These are phyloP conservation scores for Saguinus imperator DNA, from an alignment of 2,113 vertebrate species.

Conservation along the genomic window DNA sequence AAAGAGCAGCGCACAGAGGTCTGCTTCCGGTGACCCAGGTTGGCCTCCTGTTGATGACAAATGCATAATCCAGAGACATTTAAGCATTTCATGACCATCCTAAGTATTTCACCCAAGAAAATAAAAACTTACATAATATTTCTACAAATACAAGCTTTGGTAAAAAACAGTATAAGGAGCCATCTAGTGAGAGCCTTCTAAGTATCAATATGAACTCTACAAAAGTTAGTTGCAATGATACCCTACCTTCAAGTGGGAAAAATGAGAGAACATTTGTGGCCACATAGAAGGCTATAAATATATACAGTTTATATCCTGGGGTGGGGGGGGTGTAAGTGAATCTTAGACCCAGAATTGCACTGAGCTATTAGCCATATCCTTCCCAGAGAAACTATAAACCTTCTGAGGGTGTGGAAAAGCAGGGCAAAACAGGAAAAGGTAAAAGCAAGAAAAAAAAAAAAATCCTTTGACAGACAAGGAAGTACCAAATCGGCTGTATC, in stretches of 20 bases:
- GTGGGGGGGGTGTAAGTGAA: not conserved
- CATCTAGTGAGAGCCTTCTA: not conserved
- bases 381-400: not conserved
- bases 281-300: not conserved
- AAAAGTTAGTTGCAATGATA: not conserved
- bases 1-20: too few species aligned
- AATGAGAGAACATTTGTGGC: not conserved
- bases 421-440: not conserved
- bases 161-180: not conserved
- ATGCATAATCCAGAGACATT: too few species aligned
- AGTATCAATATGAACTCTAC: not conserved
- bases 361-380: not conserved
- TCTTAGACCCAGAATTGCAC: not conserved
- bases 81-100: not conserved
- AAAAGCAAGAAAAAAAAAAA: not conserved
- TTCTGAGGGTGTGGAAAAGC: not conserved
- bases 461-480: too few species aligned
- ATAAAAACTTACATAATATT: not conserved
- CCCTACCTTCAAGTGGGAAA: not conserved
- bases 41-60: not conserved
- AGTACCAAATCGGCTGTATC: not conserved
- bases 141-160: not conserved
- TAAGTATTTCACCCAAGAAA: not conserved
- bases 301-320: not conserved
- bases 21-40: not conserved